These are phyloP conservation scores for Manacus vitellinus DNA, from an alignment of 2,113 vertebrate species.

Conservation along the genomic window DNA sequence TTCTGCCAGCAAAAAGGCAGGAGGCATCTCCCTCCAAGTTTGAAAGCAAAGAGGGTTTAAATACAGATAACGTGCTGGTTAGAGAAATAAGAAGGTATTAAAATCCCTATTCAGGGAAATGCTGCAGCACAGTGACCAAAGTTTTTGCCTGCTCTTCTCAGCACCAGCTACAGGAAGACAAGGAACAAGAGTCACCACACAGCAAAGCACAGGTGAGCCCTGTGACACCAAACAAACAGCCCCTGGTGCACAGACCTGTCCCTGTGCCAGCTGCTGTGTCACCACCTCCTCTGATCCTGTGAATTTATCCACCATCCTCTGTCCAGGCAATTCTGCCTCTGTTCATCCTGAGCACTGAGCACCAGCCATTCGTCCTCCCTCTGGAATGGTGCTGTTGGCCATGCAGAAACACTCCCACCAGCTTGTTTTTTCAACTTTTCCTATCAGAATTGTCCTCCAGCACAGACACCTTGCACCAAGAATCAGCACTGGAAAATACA, in stretches of 20 bases:
- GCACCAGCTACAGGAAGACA: background rate
- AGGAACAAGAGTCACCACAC: background rate
- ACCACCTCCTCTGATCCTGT: rapidly evolving
- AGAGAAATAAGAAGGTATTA: background rate
- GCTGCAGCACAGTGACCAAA: background rate
- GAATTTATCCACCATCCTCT: background rate
- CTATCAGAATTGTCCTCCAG: constrained; percentile 21
- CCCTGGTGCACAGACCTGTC: background rate
- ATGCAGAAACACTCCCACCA: background rate
- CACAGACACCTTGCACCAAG: background rate
- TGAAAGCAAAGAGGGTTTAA: background rate
- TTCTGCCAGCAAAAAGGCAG: background rate
- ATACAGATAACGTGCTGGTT: background rate
- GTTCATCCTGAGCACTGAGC: background rate
- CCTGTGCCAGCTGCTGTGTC: background rate
- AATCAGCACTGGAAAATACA: background rate
- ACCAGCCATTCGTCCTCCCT: background rate
- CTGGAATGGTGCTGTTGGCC: background rate
- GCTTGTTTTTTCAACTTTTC: background rate
- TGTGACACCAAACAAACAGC: background rate
- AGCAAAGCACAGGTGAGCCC: background rate
- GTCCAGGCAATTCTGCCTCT: background rate
- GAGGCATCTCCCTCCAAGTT: background rate
- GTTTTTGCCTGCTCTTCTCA: background rate
- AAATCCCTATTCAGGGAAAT: background rate